phyloP scores from a whole-genome alignment of 2,113 vertebrate genomes.

The Mus musculus region GRCm39 chr7:6820001-6820500 shows the following conservation, averaged over 20 bases:
- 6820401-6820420: background rate
- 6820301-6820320: background rate
- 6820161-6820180: background rate
- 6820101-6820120: background rate
- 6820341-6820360: background rate
- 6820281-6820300: background rate
- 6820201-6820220: background rate
- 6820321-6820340: background rate
- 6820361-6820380: rapidly evolving
- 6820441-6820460: background rate
- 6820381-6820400: background rate
- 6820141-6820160: background rate
- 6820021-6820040: background rate
- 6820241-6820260: conserved; percentile 26
- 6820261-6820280: background rate
- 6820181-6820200: conserved; percentile 24
- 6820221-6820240: background rate
- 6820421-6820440: background rate
- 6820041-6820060: rapidly evolving
- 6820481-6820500: background rate
- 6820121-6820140: background rate
- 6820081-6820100: background rate
- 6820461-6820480: background rate
- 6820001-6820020: background rate
- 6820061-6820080: no score